These are phyloP conservation scores for Cacoxenus indagator DNA, from an alignment of 2,888 invertebrate species.

Conservation along the genomic window DNA sequence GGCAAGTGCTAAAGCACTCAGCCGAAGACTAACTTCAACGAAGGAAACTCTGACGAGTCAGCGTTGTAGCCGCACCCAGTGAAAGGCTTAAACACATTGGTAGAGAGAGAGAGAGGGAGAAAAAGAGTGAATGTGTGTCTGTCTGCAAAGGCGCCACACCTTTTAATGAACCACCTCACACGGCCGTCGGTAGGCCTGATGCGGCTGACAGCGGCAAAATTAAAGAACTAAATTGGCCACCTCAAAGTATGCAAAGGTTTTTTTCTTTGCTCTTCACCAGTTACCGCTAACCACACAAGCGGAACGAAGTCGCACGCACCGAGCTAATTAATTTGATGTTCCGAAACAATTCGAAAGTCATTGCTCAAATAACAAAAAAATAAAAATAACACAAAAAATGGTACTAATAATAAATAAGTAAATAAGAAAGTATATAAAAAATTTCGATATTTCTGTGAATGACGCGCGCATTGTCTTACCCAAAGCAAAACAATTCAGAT, in stretches of 20 bases:
- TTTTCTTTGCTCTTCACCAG: constrained; percentile 30
- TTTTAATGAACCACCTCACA: no score
- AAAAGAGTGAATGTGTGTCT: no score
- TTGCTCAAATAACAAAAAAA: not conserved
- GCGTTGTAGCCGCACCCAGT: not conserved
- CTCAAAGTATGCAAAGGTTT: constrained; percentile 53
- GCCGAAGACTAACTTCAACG: no score
- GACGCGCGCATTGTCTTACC: no score
- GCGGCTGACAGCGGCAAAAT: not conserved
- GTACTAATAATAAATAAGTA: no score
- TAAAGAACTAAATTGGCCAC: constrained; percentile 24
- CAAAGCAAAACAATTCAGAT: not conserved
- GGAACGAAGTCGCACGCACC: constrained; percentile 61
- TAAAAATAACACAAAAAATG: not conserved
- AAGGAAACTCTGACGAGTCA: no score
- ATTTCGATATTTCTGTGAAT: not conserved
- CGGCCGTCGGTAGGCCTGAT: no score
- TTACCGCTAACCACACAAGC: constrained; percentile 43
- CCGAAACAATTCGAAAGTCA: constrained; percentile 3
- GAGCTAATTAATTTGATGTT: constrained; percentile 65
- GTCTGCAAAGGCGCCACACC: no score
- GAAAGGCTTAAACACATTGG: not conserved
- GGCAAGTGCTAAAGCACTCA: no score
- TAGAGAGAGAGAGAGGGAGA: no score
- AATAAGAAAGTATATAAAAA: not conserved